Conservation (phyloP, 2,113 vertebrate genomes). For the Proteles cristata region DNA sequence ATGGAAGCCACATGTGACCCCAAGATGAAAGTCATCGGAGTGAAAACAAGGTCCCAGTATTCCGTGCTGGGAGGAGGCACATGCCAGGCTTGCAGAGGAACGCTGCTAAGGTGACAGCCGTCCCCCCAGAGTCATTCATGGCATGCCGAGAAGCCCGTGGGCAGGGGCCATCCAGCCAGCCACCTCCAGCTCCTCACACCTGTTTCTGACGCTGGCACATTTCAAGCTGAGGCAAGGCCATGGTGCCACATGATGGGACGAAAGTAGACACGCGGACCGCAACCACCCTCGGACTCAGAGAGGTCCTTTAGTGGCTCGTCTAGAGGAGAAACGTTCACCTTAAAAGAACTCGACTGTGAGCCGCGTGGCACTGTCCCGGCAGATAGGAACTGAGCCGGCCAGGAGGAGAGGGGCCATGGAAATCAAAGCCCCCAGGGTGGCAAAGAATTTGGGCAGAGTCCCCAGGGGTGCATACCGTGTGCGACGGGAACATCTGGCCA, state of each 20-base stretch:
- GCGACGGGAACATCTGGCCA: neutral
- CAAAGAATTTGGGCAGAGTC: neutral
- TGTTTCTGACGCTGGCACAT: rapidly evolving
- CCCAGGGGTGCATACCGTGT: rapidly evolving
- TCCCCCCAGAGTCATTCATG: neutral
- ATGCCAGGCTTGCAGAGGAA: neutral
- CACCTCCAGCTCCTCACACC: neutral
- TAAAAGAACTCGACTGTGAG: neutral
- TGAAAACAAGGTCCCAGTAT: neutral
- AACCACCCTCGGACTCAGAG: neutral
- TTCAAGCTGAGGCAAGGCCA: neutral
- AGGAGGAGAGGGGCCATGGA: neutral
- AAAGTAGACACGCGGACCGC: neutral
- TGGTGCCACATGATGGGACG: neutral
- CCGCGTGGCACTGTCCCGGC: neutral
- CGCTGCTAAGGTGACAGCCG: neutral
- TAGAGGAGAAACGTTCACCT: neutral
- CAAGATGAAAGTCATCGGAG: neutral
- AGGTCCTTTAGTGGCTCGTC: neutral
- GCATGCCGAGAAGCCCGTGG: neutral
- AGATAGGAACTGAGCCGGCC: neutral
- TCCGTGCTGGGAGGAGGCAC: neutral
- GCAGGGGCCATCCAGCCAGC: neutral
- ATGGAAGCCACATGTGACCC: neutral
- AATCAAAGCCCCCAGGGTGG: neutral